Percentiles rank a stretch among this genome's conserved stretches.
Conservation (phyloP, 2,113 vertebrate species). For the Odobenus rosmarus region DNA sequence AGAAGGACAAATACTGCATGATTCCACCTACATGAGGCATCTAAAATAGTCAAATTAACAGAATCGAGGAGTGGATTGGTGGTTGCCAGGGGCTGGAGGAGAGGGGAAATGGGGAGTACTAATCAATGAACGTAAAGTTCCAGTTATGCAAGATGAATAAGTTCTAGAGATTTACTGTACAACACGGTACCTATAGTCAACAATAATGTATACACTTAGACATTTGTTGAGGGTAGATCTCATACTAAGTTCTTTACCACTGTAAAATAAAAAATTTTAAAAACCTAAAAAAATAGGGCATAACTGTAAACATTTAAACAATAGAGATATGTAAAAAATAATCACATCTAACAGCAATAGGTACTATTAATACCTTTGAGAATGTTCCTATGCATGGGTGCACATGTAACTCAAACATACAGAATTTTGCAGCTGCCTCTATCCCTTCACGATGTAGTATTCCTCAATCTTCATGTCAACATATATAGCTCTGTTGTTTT, state of each 20-base stretch:
- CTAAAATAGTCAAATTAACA: neutral
- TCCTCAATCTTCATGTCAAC: neutral
- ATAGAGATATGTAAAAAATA: neutral
- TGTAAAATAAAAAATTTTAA: neutral
- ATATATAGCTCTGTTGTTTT: neutral
- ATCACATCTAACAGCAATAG: neutral
- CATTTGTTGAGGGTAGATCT: neutral
- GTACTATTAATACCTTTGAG: neutral
- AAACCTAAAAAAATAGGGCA: neutral
- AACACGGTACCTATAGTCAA: neutral
- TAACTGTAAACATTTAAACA: neutral
- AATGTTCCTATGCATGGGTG: neutral
- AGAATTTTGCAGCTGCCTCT: neutral
- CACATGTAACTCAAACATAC: too few relatives aligned
- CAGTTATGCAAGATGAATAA: neutral
- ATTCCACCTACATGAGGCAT: neutral
- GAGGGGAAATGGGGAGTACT: neutral
- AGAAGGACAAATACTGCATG: neutral
- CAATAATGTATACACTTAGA: neutral
- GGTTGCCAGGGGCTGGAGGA: neutral
- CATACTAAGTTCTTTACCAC: neutral
- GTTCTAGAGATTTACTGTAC: neutral
- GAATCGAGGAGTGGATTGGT: neutral
- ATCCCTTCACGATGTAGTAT: neutral
- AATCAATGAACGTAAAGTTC: neutral